Conservation (phyloP, 2,113 vertebrate species). For the Tetrax tetrax region DNA sequence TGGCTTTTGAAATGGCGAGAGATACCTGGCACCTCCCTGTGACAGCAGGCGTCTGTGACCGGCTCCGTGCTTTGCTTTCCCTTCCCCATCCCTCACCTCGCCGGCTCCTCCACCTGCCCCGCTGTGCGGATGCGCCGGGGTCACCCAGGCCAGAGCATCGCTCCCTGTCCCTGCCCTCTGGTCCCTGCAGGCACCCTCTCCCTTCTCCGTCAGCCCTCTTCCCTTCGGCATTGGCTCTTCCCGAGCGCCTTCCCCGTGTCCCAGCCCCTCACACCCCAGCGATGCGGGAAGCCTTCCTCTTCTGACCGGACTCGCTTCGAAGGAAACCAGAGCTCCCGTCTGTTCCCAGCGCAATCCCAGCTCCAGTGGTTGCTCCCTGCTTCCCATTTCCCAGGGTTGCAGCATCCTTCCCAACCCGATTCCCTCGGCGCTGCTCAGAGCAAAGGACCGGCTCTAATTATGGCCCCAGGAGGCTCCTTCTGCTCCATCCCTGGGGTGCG, state of each 20-base stretch:
- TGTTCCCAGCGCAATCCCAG: background rate
- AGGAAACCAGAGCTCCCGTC: background rate
- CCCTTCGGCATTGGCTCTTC: no score
- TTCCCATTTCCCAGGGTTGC: background rate
- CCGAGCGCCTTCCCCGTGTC: no score
- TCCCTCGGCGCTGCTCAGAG: background rate
- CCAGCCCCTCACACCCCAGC: background rate
- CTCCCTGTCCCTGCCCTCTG: no score
- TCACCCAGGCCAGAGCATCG: background rate
- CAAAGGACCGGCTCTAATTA: background rate
- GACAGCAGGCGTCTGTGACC: background rate
- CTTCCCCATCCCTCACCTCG: fast-evolving
- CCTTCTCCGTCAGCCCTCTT: no score
- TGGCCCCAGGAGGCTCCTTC: background rate
- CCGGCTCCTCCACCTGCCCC: background rate
- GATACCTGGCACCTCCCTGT: background rate
- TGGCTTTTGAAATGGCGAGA: background rate
- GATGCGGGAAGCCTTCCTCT: background rate
- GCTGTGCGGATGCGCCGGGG: fast-evolving
- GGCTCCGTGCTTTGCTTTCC: background rate
- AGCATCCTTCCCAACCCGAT: background rate
- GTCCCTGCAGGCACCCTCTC: no score
- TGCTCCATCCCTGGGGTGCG: background rate
- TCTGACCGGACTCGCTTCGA: background rate
- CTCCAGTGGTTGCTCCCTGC: background rate